Evolutionary conservation across 2,888 invertebrate genomes (phyloP).

Genomic region (Dyspetes luteomarginatus): DNA sequence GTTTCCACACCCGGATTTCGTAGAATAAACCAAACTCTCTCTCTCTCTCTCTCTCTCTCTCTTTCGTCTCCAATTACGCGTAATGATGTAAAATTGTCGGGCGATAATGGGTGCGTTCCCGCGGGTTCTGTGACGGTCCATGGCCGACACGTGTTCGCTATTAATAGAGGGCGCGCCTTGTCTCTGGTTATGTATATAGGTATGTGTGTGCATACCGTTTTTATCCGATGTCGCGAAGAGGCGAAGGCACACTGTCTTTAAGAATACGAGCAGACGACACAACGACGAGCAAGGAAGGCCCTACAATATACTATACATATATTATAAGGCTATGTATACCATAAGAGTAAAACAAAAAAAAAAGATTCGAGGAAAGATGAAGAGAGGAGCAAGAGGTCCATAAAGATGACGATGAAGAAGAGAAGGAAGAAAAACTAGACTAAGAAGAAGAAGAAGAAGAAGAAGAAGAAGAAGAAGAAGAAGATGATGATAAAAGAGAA

Average conservation of each 20-base stretch:
- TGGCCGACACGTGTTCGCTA: constrained; percentile 76
- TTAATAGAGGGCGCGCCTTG: constrained; percentile 71
- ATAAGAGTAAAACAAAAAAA: constrained; percentile 29
- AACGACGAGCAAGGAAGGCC: constrained; percentile 32
- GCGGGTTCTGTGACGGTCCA: constrained; percentile 58
- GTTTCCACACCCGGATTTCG: constrained; percentile 55
- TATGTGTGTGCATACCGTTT: constrained; percentile 64
- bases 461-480: constrained; percentile 21
- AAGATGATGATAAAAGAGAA: constrained; percentile 3
- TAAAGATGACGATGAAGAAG: constrained; percentile 12
- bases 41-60: background rate
- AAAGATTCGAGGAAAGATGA: constrained; percentile 38
- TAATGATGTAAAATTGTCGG: constrained; percentile 78
- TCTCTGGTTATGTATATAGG: background rate
- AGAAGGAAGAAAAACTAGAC: background rate
- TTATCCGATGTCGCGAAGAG: constrained; percentile 63
- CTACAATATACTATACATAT: constrained; percentile 7
- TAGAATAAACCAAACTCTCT: constrained; percentile 44
- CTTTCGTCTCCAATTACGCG: constrained; percentile 74
- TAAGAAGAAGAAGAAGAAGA: constrained; percentile 46
- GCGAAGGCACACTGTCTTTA: constrained; percentile 44
- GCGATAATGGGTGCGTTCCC: constrained; percentile 74
- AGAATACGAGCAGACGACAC: constrained; percentile 37
- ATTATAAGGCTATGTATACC: constrained; percentile 22
- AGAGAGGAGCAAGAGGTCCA: constrained; percentile 49